Evolutionary conservation across 1,140 invertebrate genomes (phyloP), one percentile per base, ranked within the genome.

Genomic region (Drosophila bipectinata): DNA sequence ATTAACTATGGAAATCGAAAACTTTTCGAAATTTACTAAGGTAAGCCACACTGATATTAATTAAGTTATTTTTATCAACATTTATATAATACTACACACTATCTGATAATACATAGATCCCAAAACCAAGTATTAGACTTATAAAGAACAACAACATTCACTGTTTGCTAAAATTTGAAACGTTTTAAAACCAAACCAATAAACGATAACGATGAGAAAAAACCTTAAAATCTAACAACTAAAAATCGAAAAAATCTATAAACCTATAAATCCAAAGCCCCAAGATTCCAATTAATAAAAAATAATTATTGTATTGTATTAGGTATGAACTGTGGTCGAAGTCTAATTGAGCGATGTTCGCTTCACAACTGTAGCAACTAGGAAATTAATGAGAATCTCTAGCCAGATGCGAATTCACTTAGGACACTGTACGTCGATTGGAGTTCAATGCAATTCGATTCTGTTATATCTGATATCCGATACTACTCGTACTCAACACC

Each of bases 311-410:
- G 64, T 78, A 81, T 71, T 67, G 55, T 72, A 72, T 69, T 58
- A 80, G 59, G 77, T 85, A 79, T 67, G 76, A 68, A 72, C 64
- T 84, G 76, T 79, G 71, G 77, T 79, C 62, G 41, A 81, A 71
- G 64, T 73, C 79, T 82, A 71, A 71, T 44, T 90, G 88, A 90
- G 89, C 88, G 89, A 90, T 90, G 80, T 90, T 90, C 89, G 89
- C 89, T 90, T 88, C 79, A 44, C 76, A 82, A 90, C 89, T 90
- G 81, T 82, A 90, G 78, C 61, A 71, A 71, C 51, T 88, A 82
- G 76, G 45, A 77, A 74, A 72, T 79, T 53, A 79, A 90, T 83
- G 74, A 87, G 77, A 85, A 68, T 55, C 78, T 72, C 51, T 63
- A 74, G 67, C 49, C 52, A 60, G 41, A 71, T 58, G 61, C 54